These are phyloP conservation scores for Girardinus metallicus DNA, from an alignment of 2,797 vertebrate genomes.

Conservation along the genomic window DNA sequence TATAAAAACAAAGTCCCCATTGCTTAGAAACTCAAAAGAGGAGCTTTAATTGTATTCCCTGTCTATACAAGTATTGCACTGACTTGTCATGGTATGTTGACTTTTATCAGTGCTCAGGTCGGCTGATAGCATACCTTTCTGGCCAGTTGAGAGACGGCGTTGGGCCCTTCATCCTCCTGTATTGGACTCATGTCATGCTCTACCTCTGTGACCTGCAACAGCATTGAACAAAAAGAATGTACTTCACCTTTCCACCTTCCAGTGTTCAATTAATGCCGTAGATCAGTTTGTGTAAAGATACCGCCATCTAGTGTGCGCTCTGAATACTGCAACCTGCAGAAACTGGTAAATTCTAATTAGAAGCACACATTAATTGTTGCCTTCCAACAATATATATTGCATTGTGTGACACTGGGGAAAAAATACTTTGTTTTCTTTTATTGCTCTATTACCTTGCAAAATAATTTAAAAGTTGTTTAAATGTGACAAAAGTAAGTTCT, in stretches of 20 bases:
- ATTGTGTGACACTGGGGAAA: neutral
- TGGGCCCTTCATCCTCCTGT: conserved; percentile 83
- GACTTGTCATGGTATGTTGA: neutral
- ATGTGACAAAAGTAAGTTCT: neutral
- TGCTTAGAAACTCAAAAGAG: neutral
- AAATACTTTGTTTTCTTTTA: neutral
- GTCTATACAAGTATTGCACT: no score
- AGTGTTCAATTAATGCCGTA: neutral
- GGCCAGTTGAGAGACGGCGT: conserved; percentile 86
- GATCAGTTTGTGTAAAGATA: neutral
- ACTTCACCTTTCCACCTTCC: neutral
- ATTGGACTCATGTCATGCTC: conserved; percentile 74
- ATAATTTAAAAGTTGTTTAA: neutral
- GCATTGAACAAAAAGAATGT: neutral
- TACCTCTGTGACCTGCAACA: conserved; percentile 71
- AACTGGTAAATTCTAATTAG: neutral
- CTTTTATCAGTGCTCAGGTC: neutral
- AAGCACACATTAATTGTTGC: neutral
- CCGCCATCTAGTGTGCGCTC: conserved; percentile 42
- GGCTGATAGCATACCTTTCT: conserved; percentile 79
- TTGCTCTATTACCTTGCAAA: neutral
- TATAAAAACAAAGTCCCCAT: neutral
- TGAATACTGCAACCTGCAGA: conserved; percentile 29
- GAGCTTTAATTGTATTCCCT: neutral
- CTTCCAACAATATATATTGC: neutral